A percentile compares a stretch with the other conserved stretches of the same genome.
Conservation (phyloP, 2,888 invertebrate species). For the Philaethria dido region DNA sequence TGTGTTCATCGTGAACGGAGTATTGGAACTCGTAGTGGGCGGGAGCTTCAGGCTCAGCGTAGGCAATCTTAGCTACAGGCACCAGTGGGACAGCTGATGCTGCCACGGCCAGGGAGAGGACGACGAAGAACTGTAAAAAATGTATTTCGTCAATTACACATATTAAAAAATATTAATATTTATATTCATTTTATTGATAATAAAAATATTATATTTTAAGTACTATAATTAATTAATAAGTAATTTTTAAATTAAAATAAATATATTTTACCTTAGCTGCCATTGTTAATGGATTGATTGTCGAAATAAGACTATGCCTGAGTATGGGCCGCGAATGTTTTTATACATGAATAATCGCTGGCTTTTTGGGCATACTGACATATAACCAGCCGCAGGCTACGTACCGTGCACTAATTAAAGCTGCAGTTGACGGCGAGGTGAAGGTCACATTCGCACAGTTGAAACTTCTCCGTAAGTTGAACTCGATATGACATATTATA, state of each 20-base stretch:
- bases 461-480: constrained; percentile 28
- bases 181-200: too few relatives aligned
- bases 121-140: constrained; percentile 48
- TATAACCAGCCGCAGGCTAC: constrained; percentile 44
- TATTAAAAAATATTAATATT: not conserved
- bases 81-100: constrained; percentile 52
- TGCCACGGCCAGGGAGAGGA: constrained; percentile 61
- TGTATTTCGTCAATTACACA: not conserved
- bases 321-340: constrained; percentile 56
- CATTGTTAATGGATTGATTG: constrained; percentile 65
- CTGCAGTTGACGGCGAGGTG: constrained; percentile 53
- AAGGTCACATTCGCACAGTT: constrained; percentile 53
- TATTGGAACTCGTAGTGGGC: constrained; percentile 75
- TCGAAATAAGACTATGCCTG: constrained; percentile 61
- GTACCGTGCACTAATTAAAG: constrained; percentile 52
- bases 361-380: constrained; percentile 50
- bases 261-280: constrained; percentile 61
- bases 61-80: constrained; percentile 60
- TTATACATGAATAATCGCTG: constrained; percentile 61
- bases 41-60: constrained; percentile 65
- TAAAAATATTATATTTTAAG: not conserved
- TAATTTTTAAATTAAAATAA: not conserved
- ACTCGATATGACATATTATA: constrained; percentile 17
- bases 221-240: not conserved
- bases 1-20: constrained; percentile 74